Conservation (phyloP, 2,888 invertebrate species). For the Baronia brevicornis region DNA sequence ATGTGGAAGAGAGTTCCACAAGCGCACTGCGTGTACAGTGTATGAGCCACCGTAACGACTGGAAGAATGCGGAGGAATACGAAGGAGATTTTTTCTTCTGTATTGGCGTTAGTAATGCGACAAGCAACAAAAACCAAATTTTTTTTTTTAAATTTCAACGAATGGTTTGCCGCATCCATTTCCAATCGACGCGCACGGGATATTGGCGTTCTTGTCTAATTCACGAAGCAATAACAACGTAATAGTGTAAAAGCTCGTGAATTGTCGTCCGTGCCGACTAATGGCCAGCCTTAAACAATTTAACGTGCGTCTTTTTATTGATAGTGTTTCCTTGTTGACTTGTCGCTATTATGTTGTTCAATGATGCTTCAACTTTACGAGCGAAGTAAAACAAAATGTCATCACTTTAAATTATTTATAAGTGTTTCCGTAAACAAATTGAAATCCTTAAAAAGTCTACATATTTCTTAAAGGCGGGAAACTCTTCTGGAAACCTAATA, state of each 20-base stretch:
- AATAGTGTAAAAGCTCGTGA: slow-evolving; percentile 61
- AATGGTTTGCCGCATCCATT: slow-evolving; percentile 27
- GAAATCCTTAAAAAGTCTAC: no score
- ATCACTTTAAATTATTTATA: slow-evolving; percentile 1
- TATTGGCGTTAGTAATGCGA: no score
- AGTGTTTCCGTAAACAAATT: not conserved
- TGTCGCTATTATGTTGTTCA: slow-evolving; percentile 21
- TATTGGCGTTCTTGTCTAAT: slow-evolving; percentile 22
- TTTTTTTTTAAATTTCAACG: not conserved
- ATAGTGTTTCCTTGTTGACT: slow-evolving; percentile 28
- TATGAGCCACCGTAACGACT: no score
- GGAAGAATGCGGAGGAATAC: no score
- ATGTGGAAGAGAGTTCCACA: no score
- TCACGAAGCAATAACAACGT: slow-evolving; percentile 56
- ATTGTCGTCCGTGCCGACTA: slow-evolving; percentile 49
- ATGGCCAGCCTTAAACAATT: slow-evolving; percentile 59
- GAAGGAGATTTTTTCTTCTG: no score
- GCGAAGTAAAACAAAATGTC: slow-evolving; percentile 4
- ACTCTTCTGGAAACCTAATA: no score
- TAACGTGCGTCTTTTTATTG: slow-evolving; percentile 41
- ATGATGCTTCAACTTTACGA: slow-evolving; percentile 9
- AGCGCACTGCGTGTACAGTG: no score
- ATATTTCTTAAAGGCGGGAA: no score
- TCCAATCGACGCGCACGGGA: slow-evolving; percentile 1
- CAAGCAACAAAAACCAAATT: no score